Conservation (phyloP, 2,113 vertebrate genomes). For the Labrus mixtus region DNA sequence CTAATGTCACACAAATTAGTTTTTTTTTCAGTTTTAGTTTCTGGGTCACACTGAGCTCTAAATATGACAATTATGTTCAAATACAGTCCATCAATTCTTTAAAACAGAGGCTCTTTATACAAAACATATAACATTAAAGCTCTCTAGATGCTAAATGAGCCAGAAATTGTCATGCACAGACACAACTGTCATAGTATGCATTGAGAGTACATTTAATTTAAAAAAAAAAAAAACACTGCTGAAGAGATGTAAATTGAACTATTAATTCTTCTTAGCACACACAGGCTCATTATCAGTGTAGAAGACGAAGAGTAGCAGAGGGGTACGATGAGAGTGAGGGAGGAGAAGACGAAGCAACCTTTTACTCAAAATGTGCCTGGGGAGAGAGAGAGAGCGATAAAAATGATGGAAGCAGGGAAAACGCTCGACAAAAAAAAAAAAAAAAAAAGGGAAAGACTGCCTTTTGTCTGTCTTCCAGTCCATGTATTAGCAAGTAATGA, state of each 20-base stretch:
- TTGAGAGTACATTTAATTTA: constrained; percentile 25
- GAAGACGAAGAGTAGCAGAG: constrained; percentile 29
- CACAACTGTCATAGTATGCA: constrained; percentile 18
- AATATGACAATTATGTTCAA: not conserved
- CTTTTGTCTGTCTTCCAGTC: constrained; percentile 66
- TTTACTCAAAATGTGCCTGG: constrained; percentile 46
- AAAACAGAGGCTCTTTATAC: not conserved
- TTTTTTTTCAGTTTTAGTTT: not conserved
- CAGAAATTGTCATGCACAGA: constrained; percentile 11
- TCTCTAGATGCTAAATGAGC: constrained; percentile 11
- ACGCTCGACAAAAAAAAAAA: constrained; percentile 40
- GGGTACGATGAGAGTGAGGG: constrained; percentile 18
- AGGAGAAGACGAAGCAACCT: constrained; percentile 28
- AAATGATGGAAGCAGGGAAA: constrained; percentile 46
- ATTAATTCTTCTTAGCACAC: constrained; percentile 47
- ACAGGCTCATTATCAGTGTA: constrained; percentile 49
- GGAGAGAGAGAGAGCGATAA: constrained; percentile 28
- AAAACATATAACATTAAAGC: not conserved
- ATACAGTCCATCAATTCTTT: not conserved
- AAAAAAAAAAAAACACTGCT: constrained; percentile 43
- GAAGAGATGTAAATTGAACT: constrained; percentile 39
- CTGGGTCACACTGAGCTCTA: constrained; percentile 5
- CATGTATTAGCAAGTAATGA: constrained; percentile 73
- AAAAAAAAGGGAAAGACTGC: constrained; percentile 35
- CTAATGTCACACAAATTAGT: constrained; percentile 36